A percentile compares a stretch with the other conserved stretches of the same genome.
Evolutionary conservation across 2,888 invertebrate species (phyloP).

Genomic region (Aphodius sticticus): DNA sequence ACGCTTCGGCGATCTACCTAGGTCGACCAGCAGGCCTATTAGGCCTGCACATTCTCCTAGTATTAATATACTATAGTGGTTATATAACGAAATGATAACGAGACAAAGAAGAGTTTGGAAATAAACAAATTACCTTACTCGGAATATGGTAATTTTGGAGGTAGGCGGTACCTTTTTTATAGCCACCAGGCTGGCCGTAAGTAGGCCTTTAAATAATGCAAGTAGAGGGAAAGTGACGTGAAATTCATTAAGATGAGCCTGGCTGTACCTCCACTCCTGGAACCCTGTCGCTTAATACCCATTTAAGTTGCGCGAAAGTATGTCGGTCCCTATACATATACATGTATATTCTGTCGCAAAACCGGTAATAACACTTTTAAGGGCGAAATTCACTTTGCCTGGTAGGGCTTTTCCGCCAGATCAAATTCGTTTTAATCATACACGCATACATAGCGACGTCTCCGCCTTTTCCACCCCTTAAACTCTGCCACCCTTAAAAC

Average conservation of each 20-base stretch:
- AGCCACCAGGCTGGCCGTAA: neutral
- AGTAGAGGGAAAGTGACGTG: slow-evolving; percentile 40
- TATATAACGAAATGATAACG: too few species aligned
- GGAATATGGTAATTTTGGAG: too few species aligned
- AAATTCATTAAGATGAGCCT: slow-evolving; percentile 40
- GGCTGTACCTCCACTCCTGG: neutral
- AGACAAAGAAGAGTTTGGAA: too few species aligned
- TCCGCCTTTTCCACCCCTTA: slow-evolving; percentile 6
- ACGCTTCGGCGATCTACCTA: too few species aligned
- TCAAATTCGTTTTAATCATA: slow-evolving; percentile 59
- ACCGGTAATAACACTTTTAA: slow-evolving; percentile 50
- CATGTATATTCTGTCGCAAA: slow-evolving; percentile 4
- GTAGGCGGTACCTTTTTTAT: too few species aligned
- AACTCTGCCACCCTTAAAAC: slow-evolving; percentile 41
- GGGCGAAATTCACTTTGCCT: slow-evolving; percentile 52
- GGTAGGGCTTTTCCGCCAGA: slow-evolving; percentile 53
- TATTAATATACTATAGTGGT: too few species aligned
- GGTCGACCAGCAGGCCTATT: too few species aligned
- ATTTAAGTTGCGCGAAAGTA: slow-evolving; percentile 51
- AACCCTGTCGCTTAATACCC: slow-evolving; percentile 32
- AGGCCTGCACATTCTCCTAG: too few species aligned
- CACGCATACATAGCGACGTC: slow-evolving; percentile 44
- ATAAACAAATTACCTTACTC: too few species aligned
- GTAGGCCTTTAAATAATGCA: slow-evolving; percentile 13
- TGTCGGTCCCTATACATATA: slow-evolving; percentile 39